phyloP scores from a whole-genome alignment of 2,888 invertebrate species.

The Molorchus minor region DNA sequence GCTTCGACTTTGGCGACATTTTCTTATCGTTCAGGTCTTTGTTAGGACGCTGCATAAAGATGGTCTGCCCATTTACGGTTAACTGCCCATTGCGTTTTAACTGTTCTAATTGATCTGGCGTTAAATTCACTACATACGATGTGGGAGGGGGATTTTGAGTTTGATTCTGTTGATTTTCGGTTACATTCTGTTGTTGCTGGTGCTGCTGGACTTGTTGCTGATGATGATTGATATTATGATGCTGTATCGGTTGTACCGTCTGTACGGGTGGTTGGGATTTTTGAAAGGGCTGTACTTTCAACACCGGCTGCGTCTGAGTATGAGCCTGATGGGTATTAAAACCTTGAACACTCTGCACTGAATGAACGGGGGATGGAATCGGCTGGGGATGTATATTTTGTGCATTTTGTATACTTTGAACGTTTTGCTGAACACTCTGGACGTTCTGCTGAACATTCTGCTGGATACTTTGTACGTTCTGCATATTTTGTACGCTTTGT shows the following conservation, averaged over 20 bases:
- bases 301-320: slow-evolving; percentile 52
- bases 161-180: slow-evolving; percentile 42
- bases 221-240: slow-evolving; percentile 45
- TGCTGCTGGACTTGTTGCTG: slow-evolving; percentile 43
- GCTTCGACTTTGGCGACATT: slow-evolving; percentile 59
- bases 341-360: slow-evolving; percentile 39
- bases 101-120: slow-evolving; percentile 61
- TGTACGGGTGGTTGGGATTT: slow-evolving; percentile 61
- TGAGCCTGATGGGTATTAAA: slow-evolving; percentile 42
- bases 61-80: slow-evolving; percentile 62
- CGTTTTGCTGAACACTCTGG: slow-evolving; percentile 30
- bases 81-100: slow-evolving; percentile 61
- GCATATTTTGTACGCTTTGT: slow-evolving; percentile 35
- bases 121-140: slow-evolving; percentile 62
- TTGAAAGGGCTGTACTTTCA: slow-evolving; percentile 60
- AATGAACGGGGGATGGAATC: slow-evolving; percentile 39
- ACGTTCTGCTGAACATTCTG: slow-evolving; percentile 32
- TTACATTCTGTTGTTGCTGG: slow-evolving; percentile 32
- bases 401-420: slow-evolving; percentile 34
- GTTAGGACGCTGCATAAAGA: slow-evolving; percentile 61
- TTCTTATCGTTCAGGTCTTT: slow-evolving; percentile 53
- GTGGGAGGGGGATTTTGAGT: slow-evolving; percentile 53
- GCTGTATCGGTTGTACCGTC: slow-evolving; percentile 58
- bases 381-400: slow-evolving; percentile 38
- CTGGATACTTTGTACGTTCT: slow-evolving; percentile 30